A percentile compares a stretch with the other conserved stretches of the same genome.
phyloP scores from a whole-genome alignment of 2,888 invertebrate genomes.

The Aproaerema taeniolella region DNA sequence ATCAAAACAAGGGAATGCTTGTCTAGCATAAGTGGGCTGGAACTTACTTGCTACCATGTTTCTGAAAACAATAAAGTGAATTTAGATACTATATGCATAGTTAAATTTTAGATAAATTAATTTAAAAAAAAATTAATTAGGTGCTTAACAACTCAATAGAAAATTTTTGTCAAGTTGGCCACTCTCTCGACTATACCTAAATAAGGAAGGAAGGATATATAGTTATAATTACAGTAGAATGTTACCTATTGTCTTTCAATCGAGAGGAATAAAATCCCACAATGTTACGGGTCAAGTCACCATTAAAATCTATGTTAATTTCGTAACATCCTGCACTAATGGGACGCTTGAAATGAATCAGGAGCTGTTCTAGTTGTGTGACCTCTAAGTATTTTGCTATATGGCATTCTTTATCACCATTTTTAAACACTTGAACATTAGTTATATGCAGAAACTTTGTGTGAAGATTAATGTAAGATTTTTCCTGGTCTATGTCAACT shows the following conservation, averaged over 20 bases:
- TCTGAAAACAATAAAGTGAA: slow-evolving; percentile 59
- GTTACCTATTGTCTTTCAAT: slow-evolving; percentile 73
- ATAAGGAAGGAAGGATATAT: neutral
- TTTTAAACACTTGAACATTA: slow-evolving; percentile 44
- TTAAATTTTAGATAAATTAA: neutral
- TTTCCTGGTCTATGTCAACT: slow-evolving; percentile 49
- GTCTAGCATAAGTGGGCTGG: slow-evolving; percentile 95
- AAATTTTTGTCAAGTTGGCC: neutral
- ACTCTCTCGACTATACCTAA: neutral
- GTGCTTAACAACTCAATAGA: too few relatives aligned
- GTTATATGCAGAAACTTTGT: slow-evolving; percentile 75
- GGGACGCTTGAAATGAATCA: slow-evolving; percentile 41
- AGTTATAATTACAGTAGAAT: too few relatives aligned
- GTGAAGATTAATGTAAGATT: slow-evolving; percentile 74
- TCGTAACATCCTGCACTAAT: slow-evolving; percentile 60
- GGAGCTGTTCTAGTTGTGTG: slow-evolving; percentile 49
- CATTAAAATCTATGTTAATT: slow-evolving; percentile 79
- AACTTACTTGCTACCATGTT: slow-evolving; percentile 94
- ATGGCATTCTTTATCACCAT: slow-evolving; percentile 29
- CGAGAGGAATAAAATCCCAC: slow-evolving; percentile 85
- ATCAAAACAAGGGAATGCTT: slow-evolving; percentile 97
- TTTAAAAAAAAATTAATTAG: too few relatives aligned
- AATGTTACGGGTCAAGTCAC: slow-evolving; percentile 80
- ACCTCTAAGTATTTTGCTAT: slow-evolving; percentile 45
- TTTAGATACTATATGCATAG: neutral